Conservation (phyloP, 2,113 vertebrate species). For the Hystrix cristata region DNA sequence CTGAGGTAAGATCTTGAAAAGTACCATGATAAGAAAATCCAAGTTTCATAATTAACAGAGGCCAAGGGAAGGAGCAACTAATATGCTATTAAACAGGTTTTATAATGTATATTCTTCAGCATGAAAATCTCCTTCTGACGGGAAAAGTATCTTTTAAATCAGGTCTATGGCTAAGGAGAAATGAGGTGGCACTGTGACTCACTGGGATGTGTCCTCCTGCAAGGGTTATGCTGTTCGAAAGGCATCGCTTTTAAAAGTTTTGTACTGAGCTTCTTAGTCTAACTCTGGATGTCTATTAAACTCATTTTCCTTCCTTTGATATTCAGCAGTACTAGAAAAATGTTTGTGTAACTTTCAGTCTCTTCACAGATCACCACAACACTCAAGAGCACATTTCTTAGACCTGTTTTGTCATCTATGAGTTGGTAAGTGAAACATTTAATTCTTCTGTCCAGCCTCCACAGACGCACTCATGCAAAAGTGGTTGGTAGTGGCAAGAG, state of each 20-base stretch:
- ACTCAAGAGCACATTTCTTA: neutral
- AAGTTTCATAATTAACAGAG: constrained; percentile 23
- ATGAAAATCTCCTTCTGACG: neutral
- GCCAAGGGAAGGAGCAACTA: neutral
- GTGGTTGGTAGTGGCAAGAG: neutral
- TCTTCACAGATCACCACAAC: neutral
- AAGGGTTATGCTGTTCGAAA: neutral
- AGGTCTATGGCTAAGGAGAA: neutral
- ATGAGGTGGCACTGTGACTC: neutral
- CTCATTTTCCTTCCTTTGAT: neutral
- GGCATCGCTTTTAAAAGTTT: neutral
- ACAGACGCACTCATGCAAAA: neutral
- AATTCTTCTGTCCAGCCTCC: neutral
- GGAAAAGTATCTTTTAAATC: neutral
- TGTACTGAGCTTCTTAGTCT: neutral
- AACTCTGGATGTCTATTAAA: constrained; percentile 24
- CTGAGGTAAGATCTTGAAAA: neutral
- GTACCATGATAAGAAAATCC: neutral
- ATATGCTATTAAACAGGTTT: constrained; percentile 7
- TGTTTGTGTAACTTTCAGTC: neutral
- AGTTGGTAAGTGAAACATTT: neutral
- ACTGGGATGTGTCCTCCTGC: neutral
- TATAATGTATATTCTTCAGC: constrained; percentile 10
- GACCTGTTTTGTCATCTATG: neutral
- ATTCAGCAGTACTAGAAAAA: neutral